These are phyloP conservation scores for Pseudoatta argentina DNA, from an alignment of 1,140 invertebrate genomes.

Conservation along the genomic window DNA sequence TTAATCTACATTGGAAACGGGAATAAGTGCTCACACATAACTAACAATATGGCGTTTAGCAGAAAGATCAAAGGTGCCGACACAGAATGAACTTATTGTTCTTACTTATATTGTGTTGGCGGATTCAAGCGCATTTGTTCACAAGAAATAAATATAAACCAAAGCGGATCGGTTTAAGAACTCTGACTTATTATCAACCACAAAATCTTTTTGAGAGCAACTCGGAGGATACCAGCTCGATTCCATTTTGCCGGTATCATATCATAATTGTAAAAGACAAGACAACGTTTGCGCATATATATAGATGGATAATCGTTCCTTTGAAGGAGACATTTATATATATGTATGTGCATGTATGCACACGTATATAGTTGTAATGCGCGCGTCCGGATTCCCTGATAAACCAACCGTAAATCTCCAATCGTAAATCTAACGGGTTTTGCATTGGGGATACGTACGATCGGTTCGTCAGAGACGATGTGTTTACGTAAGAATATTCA, in stretches of 20 bases:
- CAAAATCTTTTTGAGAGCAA: conserved; percentile 1
- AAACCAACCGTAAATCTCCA: too few species aligned
- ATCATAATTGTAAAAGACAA: neutral
- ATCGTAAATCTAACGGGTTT: conserved; percentile 32
- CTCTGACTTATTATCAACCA: neutral
- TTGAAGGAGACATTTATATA: neutral
- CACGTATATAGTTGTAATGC: neutral
- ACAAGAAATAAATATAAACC: neutral
- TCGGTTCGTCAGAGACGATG: neutral
- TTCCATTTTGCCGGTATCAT: conserved; percentile 39
- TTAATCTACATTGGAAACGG: too few species aligned
- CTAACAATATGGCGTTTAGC: too few species aligned
- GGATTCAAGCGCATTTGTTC: too few species aligned
- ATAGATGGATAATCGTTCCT: neutral
- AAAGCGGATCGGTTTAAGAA: conserved; percentile 17
- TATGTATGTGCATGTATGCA: neutral
- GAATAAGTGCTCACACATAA: too few species aligned
- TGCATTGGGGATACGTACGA: neutral
- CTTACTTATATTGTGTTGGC: too few species aligned
- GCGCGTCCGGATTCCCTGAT: conserved; percentile 55
- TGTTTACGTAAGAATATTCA: conserved; percentile 6
- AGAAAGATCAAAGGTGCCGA: too few species aligned
- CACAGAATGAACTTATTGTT: too few species aligned
- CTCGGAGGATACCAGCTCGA: conserved; percentile 19
- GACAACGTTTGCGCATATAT: neutral